Evolutionary conservation across 2,888 invertebrate species (phyloP), one percentile per base, ranked within the genome.

Genomic region (Latheticus oryzae): DNA sequence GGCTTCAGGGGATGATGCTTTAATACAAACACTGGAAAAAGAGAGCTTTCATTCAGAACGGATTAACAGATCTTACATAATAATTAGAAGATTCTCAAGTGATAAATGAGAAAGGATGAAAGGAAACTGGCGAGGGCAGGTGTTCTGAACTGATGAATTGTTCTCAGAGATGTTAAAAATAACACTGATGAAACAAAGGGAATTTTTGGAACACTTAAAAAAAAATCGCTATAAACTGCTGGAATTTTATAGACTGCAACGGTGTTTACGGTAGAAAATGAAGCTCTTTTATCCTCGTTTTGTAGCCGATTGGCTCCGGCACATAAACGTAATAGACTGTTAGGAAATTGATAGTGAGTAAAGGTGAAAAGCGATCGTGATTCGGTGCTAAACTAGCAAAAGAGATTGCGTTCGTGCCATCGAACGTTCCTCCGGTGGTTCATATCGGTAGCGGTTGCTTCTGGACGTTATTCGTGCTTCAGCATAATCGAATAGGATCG

Each of bases 401-500:
- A 66, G 66, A 72, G 71, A 74, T 74, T 74, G 73, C 66, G 67
- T 73, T 73, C 73, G 71, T 73, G 74, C 70, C 65, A 24, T 21
- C 62, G 59, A 51, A 57, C 60, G 40, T 42, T 42, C 40, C 59
- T 51, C 60, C 58, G 30, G 52, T 35, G 52, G 45, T 42, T 15
- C 52, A 19, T 52, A 57, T 53, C 53, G 24, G 30, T 47, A 28
- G 5, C 50, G 48, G 38, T 58, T 52, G 42, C 23, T 42, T 56
- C 42, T 40, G 57, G 57, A 57, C 57, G 51, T 57, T 51, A 71
- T 63, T 69, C 76, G 75, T 76, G 76, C 66, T 62, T 64, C 35
- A 64, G 76, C 76, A 76, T 75, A 75, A 76, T 75, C 74, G 74
- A 71, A 72, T 60, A 65, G 72, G 73, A 72, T 74, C 11, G 37